Conservation (phyloP, 2,888 invertebrate species). For the Uropetala carovei region DNA sequence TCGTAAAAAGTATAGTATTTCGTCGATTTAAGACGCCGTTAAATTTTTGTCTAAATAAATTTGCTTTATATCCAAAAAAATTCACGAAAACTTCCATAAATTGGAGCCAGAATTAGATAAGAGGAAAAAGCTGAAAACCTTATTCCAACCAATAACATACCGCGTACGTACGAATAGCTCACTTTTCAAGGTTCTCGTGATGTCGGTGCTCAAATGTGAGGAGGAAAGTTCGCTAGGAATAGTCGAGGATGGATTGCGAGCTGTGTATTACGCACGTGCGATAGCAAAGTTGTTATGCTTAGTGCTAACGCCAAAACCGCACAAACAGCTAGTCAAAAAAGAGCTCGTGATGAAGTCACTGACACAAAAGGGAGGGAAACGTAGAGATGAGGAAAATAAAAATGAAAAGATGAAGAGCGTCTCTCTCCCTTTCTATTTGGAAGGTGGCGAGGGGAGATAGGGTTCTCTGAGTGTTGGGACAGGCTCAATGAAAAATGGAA, state of each 20-base stretch:
- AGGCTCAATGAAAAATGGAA: slow-evolving; percentile 51
- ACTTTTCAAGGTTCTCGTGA: no score
- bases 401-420: neutral
- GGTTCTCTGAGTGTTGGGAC: slow-evolving; percentile 31
- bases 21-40: no score
- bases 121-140: no score
- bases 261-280: neutral
- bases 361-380: neutral
- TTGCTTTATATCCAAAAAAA: no score
- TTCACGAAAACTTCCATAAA: no score
- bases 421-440: neutral
- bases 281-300: neutral
- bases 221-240: no score
- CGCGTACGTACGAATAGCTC: no score
- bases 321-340: slow-evolving; percentile 7
- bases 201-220: no score
- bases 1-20: no score
- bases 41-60: no score
- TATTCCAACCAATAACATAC: no score
- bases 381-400: neutral
- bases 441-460: slow-evolving; percentile 18
- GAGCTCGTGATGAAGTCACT: neutral
- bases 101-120: no score
- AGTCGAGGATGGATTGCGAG: neutral
- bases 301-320: neutral